Percentiles rank a stretch among this genome's conserved stretches.
Conservation (phyloP, 2,113 vertebrate species). For the Leucopternis melanops region DNA sequence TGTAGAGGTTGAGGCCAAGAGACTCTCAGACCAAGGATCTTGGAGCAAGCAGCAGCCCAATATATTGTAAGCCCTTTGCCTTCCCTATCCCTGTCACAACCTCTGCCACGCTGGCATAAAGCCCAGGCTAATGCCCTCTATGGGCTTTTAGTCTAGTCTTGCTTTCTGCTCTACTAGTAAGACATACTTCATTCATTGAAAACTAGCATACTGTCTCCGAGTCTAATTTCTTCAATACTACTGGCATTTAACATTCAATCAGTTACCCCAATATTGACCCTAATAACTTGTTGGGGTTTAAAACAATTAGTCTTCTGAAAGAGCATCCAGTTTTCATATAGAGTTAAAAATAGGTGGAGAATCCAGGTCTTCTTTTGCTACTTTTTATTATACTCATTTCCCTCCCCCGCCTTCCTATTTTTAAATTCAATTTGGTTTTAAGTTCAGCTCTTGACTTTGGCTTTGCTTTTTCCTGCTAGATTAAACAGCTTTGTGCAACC, state of each 20-base stretch:
- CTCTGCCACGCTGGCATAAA: not conserved
- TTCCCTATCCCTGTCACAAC: not conserved
- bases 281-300: not conserved
- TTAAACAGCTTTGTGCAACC: not conserved
- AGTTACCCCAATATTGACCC: not conserved
- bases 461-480: not conserved
- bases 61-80: not conserved
- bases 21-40: not conserved
- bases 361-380: fast-evolving
- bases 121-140: not conserved
- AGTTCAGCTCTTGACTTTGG: not conserved
- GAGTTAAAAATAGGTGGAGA: not conserved
- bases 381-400: not conserved
- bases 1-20: not conserved
- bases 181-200: not conserved
- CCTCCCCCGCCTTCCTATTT: not conserved
- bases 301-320: not conserved
- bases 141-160: not conserved
- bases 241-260: not conserved
- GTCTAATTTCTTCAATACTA: not conserved
- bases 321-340: not conserved
- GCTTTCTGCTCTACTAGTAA: not conserved
- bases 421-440: not conserved
- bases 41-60: not conserved
- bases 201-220: not conserved